Percentiles rank a stretch among this genome's conserved stretches.
phyloP scores from a whole-genome alignment of 2,888 invertebrate genomes.

The Aphidius colemani region DNA sequence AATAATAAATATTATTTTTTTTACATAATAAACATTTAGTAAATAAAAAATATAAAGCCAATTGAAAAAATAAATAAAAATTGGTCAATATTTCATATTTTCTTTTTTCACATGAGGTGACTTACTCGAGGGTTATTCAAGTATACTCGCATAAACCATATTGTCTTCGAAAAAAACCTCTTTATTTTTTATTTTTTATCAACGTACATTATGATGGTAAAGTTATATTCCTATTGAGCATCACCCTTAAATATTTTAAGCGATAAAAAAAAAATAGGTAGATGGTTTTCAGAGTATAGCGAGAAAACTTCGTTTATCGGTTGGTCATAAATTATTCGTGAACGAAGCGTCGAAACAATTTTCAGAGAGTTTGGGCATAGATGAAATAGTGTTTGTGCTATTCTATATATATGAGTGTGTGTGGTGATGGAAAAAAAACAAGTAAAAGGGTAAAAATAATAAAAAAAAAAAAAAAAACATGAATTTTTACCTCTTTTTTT shows the following conservation, averaged over 20 bases:
- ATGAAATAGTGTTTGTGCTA: background rate
- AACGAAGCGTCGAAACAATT: constrained; percentile 14
- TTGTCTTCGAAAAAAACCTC: too few species aligned
- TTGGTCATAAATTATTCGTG: constrained; percentile 23
- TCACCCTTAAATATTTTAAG: constrained; percentile 7
- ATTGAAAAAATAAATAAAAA: too few species aligned
- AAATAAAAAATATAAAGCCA: too few species aligned
- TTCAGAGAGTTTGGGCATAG: background rate
- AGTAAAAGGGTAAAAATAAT: constrained; percentile 1
- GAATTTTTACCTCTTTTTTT: background rate
- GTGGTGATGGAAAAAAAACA: background rate
- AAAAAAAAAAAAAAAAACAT: background rate
- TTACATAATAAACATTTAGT: too few species aligned
- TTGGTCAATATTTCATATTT: too few species aligned
- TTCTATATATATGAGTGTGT: too few species aligned
- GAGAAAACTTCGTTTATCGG: constrained; percentile 25
- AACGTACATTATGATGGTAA: background rate
- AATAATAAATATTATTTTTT: too few species aligned
- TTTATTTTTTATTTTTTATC: constrained; percentile 17
- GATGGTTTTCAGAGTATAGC: constrained; percentile 1
- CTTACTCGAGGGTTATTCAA: too few species aligned
- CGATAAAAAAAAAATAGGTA: constrained; percentile 7
- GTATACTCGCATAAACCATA: too few species aligned
- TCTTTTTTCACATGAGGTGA: too few species aligned
- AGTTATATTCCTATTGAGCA: constrained; percentile 9